Percentiles rank a stretch among this genome's conserved stretches.
These are phyloP conservation scores for Cariama cristata DNA, from an alignment of 2,113 vertebrate genomes.

Conservation along the genomic window DNA sequence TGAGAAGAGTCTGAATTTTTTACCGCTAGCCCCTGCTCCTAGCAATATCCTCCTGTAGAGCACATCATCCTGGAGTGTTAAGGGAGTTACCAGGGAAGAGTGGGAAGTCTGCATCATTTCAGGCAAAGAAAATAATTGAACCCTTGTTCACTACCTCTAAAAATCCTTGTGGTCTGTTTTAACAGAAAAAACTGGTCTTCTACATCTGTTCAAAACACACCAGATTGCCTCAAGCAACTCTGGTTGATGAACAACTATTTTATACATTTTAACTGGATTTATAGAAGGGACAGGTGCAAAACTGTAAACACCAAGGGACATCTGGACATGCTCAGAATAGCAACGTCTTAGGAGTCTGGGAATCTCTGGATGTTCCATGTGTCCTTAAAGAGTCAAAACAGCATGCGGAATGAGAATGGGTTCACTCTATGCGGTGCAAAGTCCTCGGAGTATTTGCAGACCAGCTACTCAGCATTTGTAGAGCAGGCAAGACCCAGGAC, in stretches of 20 bases:
- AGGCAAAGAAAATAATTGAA: background rate
- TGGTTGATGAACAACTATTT: background rate
- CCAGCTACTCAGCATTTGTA: background rate
- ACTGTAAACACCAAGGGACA: background rate
- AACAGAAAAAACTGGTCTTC: constrained; percentile 19
- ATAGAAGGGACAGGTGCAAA: constrained; percentile 11
- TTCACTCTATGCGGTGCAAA: background rate
- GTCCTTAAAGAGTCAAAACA: background rate
- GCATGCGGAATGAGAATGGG: background rate
- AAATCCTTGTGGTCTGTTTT: background rate
- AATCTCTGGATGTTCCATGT: background rate
- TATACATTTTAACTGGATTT: constrained; percentile 7
- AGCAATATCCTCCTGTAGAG: background rate
- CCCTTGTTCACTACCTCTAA: background rate
- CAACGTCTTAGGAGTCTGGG: background rate
- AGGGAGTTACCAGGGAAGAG: background rate
- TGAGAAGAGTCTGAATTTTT: background rate
- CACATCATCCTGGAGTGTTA: background rate
- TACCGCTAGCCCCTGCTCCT: background rate
- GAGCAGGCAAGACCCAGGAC: background rate
- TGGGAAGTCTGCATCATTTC: background rate
- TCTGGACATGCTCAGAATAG: background rate
- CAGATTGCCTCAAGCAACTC: background rate
- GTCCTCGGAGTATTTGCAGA: background rate
- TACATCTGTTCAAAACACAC: constrained; percentile 13